Evolutionary conservation across 2,797 vertebrate species (phyloP).

Genomic region (Ceryle rudis): DNA sequence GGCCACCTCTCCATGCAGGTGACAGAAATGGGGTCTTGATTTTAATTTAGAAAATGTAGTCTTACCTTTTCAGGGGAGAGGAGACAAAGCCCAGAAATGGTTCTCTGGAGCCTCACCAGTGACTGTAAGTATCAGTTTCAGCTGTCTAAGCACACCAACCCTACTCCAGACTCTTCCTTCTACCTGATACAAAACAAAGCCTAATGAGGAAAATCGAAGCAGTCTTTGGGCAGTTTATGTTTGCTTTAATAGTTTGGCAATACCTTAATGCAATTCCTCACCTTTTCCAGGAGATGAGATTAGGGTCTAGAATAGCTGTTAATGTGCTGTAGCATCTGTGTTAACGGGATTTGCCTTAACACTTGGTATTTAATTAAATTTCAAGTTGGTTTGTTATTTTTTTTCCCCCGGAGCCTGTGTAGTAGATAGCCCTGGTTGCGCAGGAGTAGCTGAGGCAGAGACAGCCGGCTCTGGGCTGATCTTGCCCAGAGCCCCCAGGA

Average conservation of each 20-base stretch:
- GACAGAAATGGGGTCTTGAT: accelerated
- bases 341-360: background rate
- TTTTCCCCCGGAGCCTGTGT: background rate
- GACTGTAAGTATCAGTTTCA: conserved; percentile 13
- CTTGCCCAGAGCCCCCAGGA: background rate
- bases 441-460: background rate
- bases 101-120: conserved; percentile 22
- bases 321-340: background rate
- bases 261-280: background rate
- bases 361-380: background rate
- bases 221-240: background rate
- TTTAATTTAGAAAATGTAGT: background rate
- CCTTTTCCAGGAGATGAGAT: conserved; percentile 3
- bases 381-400: background rate
- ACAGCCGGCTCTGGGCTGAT: background rate
- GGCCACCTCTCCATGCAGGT: background rate
- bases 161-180: background rate
- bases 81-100: background rate
- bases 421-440: background rate
- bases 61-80: background rate
- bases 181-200: conserved; percentile 5
- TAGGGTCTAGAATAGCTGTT: background rate
- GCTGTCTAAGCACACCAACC: background rate
- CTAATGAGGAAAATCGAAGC: background rate
- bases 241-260: background rate